Base-by-base conservation (phyloP, 2,888 invertebrate species). In the Stenurella melanura region DNA sequence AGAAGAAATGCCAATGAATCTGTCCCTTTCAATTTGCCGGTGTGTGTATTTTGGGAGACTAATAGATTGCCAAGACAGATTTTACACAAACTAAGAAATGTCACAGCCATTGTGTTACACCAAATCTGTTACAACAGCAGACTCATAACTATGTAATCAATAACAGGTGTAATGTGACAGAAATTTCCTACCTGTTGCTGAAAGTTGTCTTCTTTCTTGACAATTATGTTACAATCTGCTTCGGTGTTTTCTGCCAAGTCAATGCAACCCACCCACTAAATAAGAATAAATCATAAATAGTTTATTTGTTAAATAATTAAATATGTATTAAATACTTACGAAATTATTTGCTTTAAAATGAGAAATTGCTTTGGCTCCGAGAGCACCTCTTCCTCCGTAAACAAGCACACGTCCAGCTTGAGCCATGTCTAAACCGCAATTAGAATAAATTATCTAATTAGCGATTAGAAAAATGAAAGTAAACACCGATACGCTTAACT, bases 361-460 rank as follows among this genome's bases (percentile, higher is more conserved):
- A 26, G 94, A 93, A 17, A 99, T 95, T 87, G 96, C 95, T 60
- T 94, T 94, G 2, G 96, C 94, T 66, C 99, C 99, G 72, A 99
- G 92, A 66, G 99, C 99, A 78, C 99, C 99, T 89, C 95, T 95
- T 57, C 99, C 99, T 76, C 99, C 99, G 89, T 99, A 99, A 83
- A 99, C 93, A 77, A 99, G 90, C 80, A 98, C 94, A 87, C 93
- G 93, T 86, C 95, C 94, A 74, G 84, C 77, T 74, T 82, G 80
- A 21, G 86, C 79, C 88, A 87, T 87, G 67, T 78, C 83, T 73
- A 26, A 61, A 30, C 58, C 21, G 21, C 6, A 10, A 58, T 12
- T 58, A 21, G 18, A 19, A 17, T n/a, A 18, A 19, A 38, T 6
- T n/a, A 57, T 57, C 57, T 67, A 67, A 42, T 21, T 68, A 68